Conservation (phyloP, 2,888 invertebrate genomes). For the Conchocele bisecta region DNA sequence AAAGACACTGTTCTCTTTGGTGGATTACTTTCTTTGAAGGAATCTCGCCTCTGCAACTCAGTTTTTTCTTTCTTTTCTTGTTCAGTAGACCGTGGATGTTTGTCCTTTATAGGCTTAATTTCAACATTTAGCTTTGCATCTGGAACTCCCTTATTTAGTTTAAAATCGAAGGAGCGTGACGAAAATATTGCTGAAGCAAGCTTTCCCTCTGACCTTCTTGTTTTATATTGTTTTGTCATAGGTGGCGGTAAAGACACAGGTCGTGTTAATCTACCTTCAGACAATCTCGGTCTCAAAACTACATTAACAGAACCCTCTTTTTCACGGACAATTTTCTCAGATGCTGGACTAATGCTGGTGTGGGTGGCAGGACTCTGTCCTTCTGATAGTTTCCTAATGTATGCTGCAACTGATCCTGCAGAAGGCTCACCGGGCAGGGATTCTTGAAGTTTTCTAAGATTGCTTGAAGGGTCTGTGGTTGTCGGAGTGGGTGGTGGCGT, state of each 20-base stretch:
- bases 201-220: too few species aligned
- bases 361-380: conserved; percentile 13
- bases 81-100: conserved; percentile 20
- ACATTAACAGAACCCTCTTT: too few species aligned
- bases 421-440: conserved; percentile 39
- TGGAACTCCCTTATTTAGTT: too few species aligned
- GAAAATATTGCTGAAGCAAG: too few species aligned
- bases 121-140: conserved; percentile 29
- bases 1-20: conserved; percentile 44
- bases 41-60: conserved; percentile 35
- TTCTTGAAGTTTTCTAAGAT: conserved; percentile 40
- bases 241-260: too few species aligned
- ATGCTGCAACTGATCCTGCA: conserved; percentile 54
- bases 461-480: conserved; percentile 27
- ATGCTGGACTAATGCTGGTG: too few species aligned
- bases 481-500: conserved; percentile 23
- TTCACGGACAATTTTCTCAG: too few species aligned
- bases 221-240: too few species aligned
- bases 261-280: too few species aligned
- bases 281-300: too few species aligned
- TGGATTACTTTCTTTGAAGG: conserved; percentile 37
- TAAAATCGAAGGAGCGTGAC: too few species aligned
- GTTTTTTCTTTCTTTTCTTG: conserved; percentile 24
- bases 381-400: conserved; percentile 46
- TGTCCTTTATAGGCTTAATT: conserved; percentile 42